Conservation (phyloP, 2,113 vertebrate genomes). For the Apodemus speciosus region DNA sequence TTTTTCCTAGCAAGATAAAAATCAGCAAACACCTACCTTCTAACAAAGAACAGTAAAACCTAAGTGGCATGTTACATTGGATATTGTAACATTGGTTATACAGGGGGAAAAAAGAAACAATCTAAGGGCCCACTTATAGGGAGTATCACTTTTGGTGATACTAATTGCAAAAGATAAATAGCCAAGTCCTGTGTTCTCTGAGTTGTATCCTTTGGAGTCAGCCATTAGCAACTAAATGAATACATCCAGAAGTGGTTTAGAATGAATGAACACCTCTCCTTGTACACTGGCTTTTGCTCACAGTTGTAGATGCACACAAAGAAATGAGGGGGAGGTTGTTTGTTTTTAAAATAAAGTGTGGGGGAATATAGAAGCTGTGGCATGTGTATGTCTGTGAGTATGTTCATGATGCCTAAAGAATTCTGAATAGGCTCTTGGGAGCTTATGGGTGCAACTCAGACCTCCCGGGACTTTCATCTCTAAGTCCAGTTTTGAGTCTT, state of each 20-base stretch:
- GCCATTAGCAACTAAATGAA: not conserved
- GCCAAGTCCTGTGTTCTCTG: not conserved
- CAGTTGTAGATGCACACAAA: not conserved
- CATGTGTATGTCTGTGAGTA: too few species aligned
- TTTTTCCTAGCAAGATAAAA: not conserved
- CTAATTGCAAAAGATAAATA: not conserved
- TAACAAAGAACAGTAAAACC: conserved; percentile 10
- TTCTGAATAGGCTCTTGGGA: conserved; percentile 3
- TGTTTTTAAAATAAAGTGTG: not conserved
- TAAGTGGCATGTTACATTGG: not conserved
- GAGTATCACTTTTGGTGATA: not conserved
- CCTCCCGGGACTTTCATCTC: not conserved
- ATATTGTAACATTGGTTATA: not conserved
- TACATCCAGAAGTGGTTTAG: not conserved
- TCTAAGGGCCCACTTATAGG: not conserved
- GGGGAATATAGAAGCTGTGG: too few species aligned
- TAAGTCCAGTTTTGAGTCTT: not conserved
- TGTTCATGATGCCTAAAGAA: rapidly evolving
- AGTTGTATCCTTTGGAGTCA: not conserved
- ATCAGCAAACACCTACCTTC: not conserved
- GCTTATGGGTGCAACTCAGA: not conserved
- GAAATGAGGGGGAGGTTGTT: not conserved
- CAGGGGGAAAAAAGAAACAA: not conserved
- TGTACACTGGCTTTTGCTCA: not conserved
- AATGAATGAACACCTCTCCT: not conserved